These are phyloP conservation scores for Emmelina monodactyla DNA, from an alignment of 2,888 invertebrate genomes.

Conservation along the genomic window DNA sequence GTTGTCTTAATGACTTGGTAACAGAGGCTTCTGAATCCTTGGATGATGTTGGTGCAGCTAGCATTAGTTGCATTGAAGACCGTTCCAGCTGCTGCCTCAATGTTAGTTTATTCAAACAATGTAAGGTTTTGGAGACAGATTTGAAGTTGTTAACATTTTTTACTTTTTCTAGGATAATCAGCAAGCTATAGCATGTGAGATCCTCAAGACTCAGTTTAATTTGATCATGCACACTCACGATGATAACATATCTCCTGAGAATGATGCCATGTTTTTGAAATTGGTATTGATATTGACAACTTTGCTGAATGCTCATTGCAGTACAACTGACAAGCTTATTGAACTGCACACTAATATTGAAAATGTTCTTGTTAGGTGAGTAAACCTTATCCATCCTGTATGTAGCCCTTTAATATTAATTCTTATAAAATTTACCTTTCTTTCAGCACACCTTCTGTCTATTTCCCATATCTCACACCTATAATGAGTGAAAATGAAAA, in stretches of 20 bases:
- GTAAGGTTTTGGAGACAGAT: background rate
- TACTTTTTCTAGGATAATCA: constrained; percentile 56
- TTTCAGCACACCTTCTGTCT: constrained; percentile 76
- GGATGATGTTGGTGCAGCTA: constrained; percentile 22
- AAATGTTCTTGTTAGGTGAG: constrained; percentile 77
- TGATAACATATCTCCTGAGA: constrained; percentile 59
- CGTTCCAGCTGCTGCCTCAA: constrained; percentile 26
- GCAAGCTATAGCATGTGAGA: constrained; percentile 73
- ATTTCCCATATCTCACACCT: constrained; percentile 75
- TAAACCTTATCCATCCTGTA: background rate
- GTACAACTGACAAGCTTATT: constrained; percentile 67
- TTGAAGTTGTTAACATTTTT: constrained; percentile 3
- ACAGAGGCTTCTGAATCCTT: constrained; percentile 33
- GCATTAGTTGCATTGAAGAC: constrained; percentile 23
- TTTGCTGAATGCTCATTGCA: constrained; percentile 69
- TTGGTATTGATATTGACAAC: constrained; percentile 76
- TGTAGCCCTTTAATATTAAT: background rate
- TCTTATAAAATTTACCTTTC: background rate
- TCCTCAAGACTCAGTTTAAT: constrained; percentile 82
- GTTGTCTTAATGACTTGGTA: constrained; percentile 72
- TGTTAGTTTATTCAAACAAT: constrained; percentile 24
- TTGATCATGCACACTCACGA: constrained; percentile 65
- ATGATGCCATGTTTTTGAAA: constrained; percentile 75
- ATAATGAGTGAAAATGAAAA: constrained; percentile 54
- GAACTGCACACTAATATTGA: constrained; percentile 81